Evolutionary conservation across 2,113 vertebrate genomes (phyloP), one percentile per base, ranked within the genome.

Genomic region (Melanerpes formicivorus): DNA sequence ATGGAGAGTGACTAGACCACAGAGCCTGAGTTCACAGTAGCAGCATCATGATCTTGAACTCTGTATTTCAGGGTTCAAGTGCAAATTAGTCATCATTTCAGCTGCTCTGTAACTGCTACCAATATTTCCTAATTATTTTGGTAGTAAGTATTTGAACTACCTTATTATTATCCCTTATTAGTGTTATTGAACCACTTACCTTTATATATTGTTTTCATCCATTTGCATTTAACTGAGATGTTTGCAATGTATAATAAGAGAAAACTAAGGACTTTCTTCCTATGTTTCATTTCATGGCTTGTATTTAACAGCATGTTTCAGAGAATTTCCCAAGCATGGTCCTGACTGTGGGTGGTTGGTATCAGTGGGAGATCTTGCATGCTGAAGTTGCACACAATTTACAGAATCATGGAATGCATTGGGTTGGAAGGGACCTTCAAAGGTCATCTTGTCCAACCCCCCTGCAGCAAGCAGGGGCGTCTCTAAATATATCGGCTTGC

Each of bases 321-420:
- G 21, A 59, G 55, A 75, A 46, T 74, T 89, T 93, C 14, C 79
- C 50, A 42, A 37, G 11, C 10, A 1, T 9, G 3, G 19, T 73
- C 29, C 32, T 76, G 30, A 42, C 40, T 67, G 19, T 44, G 67
- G 25, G 25, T 25, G 10, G 5, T 18, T 27, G 34, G 37, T 16
- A 16, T 76, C 34, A 64, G 40, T 69, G 32, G 55, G 10, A 84
- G 14, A 52, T 74, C 29, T 91, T 54, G 37, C 23, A 5, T 55
- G n/a, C 21, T 91, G 21, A 74, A 44, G 6, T 19, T 67, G 26
- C 11, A 30, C 14, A 11, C 0, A 0, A n/a, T 81, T 70, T 46
- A 67, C 22, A 13, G 50, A 23, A 13, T 52, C 50, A 52, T 23
- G 23, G 22, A 52, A 52, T 13, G 22, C 50, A 52, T 25, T 25